Evolutionary conservation across 2,888 invertebrate genomes (phyloP).

Genomic region (Branchipolynoe longqiensis): DNA sequence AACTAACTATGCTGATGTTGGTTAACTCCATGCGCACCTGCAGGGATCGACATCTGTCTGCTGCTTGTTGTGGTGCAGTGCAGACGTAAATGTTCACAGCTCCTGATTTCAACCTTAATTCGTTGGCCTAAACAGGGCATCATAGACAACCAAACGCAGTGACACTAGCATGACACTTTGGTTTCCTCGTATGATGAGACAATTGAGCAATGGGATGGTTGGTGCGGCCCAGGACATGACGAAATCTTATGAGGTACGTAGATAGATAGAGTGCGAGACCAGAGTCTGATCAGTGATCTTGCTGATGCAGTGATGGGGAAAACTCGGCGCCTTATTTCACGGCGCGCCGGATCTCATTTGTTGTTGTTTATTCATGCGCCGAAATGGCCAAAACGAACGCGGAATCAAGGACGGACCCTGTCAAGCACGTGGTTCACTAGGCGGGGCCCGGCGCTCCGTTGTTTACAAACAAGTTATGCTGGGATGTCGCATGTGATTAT

Average conservation of each 20-base stretch:
- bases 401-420: too few relatives aligned
- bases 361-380: too few relatives aligned
- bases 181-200: conserved; percentile 31
- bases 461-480: too few relatives aligned
- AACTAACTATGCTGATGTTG: background rate
- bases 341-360: too few relatives aligned
- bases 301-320: background rate
- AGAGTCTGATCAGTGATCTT: background rate
- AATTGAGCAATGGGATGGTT: background rate
- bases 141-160: background rate
- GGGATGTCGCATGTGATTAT: too few relatives aligned
- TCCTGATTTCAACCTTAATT: background rate
- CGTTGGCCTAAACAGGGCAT: too few relatives aligned
- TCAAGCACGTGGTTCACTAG: too few relatives aligned
- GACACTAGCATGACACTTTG: conserved; percentile 25
- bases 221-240: conserved; percentile 32
- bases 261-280: background rate
- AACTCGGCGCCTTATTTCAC: too few relatives aligned
- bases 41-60: conserved; percentile 13
- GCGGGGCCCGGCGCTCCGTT: too few relatives aligned
- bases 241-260: conserved; percentile 50
- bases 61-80: conserved; percentile 6
- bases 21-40: conserved; percentile 6
- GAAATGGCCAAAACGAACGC: too few relatives aligned
- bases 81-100: background rate